Percentiles rank a stretch among this genome's conserved stretches.
phyloP scores from a whole-genome alignment of 1,140 invertebrate species.

The Monochamus saltuarius region DNA sequence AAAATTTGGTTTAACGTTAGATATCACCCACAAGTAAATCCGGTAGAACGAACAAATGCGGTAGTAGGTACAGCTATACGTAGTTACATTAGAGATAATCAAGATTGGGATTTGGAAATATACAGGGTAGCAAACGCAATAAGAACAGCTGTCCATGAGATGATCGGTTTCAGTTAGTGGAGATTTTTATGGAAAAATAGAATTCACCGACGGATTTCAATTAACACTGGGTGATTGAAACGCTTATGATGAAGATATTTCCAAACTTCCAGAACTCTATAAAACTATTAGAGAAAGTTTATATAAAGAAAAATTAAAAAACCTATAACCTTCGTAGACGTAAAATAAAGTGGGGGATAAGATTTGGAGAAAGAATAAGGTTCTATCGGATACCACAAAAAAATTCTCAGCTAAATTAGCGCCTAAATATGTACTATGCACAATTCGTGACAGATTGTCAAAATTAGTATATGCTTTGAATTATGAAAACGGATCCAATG shows the following conservation, averaged over 20 bases:
- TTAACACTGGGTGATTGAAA: conserved; percentile 17
- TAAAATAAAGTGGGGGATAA: conserved; percentile 19
- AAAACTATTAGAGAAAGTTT: conserved; percentile 4
- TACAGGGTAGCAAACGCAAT: no score
- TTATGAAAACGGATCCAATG: no score
- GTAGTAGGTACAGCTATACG: conserved; percentile 19
- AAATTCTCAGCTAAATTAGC: no score
- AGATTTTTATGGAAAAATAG: conserved; percentile 15
- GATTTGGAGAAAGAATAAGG: conserved; percentile 26
- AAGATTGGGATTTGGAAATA: no score
- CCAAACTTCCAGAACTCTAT: neutral
- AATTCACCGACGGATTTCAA: no score
- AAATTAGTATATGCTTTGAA: no score
- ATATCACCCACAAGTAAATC: conserved; percentile 22
- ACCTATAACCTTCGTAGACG: no score
- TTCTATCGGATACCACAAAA: conserved; percentile 25
- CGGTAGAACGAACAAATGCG: conserved; percentile 20
- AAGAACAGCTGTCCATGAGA: no score
- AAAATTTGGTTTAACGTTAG: conserved; percentile 12
- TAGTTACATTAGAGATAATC: conserved; percentile 19
- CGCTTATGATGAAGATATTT: conserved; percentile 10
- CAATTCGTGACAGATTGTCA: no score
- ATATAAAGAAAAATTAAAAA: conserved; percentile 11
- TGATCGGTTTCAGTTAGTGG: conserved; percentile 6
- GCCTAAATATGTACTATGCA: no score